A percentile compares a stretch with the other conserved stretches of the same genome.
Conservation (phyloP, 2,113 vertebrate genomes). For the Chrysochloris asiatica region DNA sequence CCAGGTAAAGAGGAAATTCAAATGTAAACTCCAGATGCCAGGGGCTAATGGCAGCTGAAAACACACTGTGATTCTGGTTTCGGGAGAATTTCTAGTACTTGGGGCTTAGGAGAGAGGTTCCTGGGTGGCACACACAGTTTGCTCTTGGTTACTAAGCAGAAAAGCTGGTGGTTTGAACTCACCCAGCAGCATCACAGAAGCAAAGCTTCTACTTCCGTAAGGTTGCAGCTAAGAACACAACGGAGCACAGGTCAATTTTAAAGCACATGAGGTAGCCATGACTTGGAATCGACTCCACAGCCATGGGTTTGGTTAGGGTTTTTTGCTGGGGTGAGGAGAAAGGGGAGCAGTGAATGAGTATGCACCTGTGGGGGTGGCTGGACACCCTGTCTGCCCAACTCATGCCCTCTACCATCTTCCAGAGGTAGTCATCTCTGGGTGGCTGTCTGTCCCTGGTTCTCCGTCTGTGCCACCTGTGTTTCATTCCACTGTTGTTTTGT, state of each 20-base stretch:
- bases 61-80: background rate
- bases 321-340: background rate
- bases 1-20: slow-evolving; percentile 59
- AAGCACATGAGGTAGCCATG: background rate
- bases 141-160: background rate
- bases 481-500: too few relatives aligned
- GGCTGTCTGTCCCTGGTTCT: background rate
- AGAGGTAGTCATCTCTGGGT: background rate
- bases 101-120: background rate
- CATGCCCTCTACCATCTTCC: background rate
- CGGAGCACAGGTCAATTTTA: background rate
- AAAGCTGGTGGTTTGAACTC: background rate
- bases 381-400: background rate
- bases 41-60: background rate
- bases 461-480: background rate
- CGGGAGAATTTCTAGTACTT: background rate
- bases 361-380: background rate
- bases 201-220: background rate
- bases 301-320: background rate
- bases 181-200: background rate
- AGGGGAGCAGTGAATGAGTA: rapidly evolving
- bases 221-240: background rate
- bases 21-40: slow-evolving; percentile 5
- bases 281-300: background rate
- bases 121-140: background rate